Base-by-base conservation (phyloP, 1,140 invertebrate genomes). In the Drosophila nikananu region DNA sequence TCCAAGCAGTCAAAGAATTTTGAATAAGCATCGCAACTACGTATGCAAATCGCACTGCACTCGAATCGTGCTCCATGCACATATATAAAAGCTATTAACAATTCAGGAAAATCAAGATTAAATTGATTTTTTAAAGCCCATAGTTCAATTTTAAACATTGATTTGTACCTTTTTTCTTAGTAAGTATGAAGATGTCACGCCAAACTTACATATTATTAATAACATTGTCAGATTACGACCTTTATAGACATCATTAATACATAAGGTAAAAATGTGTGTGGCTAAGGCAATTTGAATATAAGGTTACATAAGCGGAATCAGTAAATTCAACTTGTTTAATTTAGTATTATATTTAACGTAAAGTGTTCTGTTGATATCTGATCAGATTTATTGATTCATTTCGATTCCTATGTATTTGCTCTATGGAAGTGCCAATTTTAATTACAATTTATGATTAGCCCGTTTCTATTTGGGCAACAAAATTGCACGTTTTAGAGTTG, bases 371-470 rank as follows among this genome's bases (percentile, higher is more conserved):
- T 17, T 55, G 52, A 55, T 55, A 15, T 55, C 32, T 37, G 52
- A 8, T 23, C 54, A 39, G 54, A 39, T 55, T 39, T 55, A 55
- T 55, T 55, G 54, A 55, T 55, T 37, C 32, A 55, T 55, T 25
- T 39, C 35, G 35, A 39, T 55, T 55, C 32, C 15, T 39, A 55
- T 55, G 32, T 55, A 55, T 55, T 55, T 55, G 54, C 54, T 39
- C 54, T 25, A 8, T 30, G 13, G 21, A 65, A 23, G 7, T 42
- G 27, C 32, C 2, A n/a, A 73, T 73, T 73, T 61, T 73, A 73
- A 73, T 73, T 73, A 61, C 32, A 61, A 52, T 42, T 42, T 41
- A 51, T 37, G 25, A 39, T 51, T 30, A 17, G 19, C 15, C 30
- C 30, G 35, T 46, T 71, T 46, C 7, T 32, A 70, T 46, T 42